Conservation (phyloP, 2,113 vertebrate genomes). For the Alosa alosa region DNA sequence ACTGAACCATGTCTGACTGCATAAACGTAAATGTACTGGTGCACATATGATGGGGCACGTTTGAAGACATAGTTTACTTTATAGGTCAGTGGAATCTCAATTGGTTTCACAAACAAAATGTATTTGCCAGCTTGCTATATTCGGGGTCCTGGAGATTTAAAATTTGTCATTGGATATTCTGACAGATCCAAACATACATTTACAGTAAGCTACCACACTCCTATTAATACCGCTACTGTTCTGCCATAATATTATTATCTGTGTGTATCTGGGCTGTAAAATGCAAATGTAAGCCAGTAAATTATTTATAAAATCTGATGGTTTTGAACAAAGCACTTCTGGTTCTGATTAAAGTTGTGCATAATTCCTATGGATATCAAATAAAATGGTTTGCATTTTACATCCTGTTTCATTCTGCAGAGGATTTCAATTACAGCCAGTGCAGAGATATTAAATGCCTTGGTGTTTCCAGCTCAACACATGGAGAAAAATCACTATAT, state of each 20-base stretch:
- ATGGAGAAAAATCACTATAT: background rate
- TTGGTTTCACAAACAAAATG: background rate
- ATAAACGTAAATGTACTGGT: conserved; percentile 8
- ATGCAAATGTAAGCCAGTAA: conserved; percentile 30
- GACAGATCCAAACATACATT: background rate
- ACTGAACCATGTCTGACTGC: background rate
- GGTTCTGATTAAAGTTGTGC: conserved; percentile 21
- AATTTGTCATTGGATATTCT: background rate
- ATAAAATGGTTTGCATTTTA: conserved; percentile 23
- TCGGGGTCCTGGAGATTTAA: background rate
- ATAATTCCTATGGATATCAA: conserved; percentile 26
- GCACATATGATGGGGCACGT: background rate
- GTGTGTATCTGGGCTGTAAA: conserved; percentile 15
- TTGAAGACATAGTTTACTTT: conserved; percentile 9
- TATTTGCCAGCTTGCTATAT: background rate
- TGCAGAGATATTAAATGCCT: background rate
- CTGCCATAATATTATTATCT: conserved; percentile 24
- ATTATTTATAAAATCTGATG: conserved; percentile 35
- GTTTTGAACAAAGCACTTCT: conserved; percentile 25
- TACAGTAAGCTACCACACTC: background rate
- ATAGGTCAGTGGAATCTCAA: conserved; percentile 13
- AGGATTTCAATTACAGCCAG: conserved; percentile 17
- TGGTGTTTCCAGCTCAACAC: background rate
- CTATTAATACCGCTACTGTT: background rate
- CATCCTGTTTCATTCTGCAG: conserved; percentile 12